phyloP scores from a whole-genome alignment of 2,113 vertebrate species.

The Xiphorhynchus elegans region DNA sequence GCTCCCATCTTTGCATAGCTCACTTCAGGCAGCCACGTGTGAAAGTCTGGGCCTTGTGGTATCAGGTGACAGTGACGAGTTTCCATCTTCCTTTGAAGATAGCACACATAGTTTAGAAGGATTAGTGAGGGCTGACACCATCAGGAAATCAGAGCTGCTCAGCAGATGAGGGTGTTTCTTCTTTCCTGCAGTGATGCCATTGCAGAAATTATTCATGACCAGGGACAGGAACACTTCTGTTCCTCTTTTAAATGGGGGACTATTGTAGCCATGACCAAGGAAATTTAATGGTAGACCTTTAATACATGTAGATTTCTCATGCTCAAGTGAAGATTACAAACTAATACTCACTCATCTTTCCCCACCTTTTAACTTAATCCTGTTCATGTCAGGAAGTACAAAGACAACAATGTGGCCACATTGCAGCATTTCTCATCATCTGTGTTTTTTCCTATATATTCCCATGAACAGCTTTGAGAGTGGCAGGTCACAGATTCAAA shows the following conservation, averaged over 20 bases:
- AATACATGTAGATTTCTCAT: background rate
- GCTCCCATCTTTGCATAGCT: background rate
- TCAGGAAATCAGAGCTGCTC: background rate
- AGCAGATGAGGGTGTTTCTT: background rate
- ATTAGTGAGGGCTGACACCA: background rate
- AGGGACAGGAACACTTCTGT: background rate
- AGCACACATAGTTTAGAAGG: background rate
- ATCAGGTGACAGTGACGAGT: background rate
- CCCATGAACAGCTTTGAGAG: background rate
- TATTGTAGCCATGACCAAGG: background rate
- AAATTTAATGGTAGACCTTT: background rate
- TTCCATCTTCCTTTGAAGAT: background rate
- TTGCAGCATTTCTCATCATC: background rate
- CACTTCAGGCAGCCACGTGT: background rate
- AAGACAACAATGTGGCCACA: background rate
- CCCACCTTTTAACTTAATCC: background rate
- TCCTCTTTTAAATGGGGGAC: background rate
- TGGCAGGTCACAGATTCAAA: background rate
- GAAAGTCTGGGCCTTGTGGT: background rate
- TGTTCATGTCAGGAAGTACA: background rate
- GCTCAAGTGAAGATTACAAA: background rate
- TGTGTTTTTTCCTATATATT: background rate
- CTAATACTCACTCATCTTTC: background rate
- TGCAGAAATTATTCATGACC: background rate
- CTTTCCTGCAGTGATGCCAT: background rate